Base-by-base conservation (phyloP, 2,888 invertebrate genomes). In the Uropetala carovei region DNA sequence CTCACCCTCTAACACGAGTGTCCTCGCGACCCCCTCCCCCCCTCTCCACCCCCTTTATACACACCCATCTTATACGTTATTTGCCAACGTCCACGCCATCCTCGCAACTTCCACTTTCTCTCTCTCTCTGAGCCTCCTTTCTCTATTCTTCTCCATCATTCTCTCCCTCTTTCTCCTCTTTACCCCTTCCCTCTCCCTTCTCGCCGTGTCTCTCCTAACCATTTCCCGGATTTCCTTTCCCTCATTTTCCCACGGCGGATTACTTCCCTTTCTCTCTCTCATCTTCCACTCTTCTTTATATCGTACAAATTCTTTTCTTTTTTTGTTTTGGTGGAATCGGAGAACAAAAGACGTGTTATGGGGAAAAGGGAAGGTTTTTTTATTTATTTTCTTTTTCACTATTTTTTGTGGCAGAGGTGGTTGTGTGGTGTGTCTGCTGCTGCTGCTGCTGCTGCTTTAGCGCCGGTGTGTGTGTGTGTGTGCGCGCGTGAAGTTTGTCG, bases 161-260 rank as follows among this genome's bases (percentile, higher is more conserved):
- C 11, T 57, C 64, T 56, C 14, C 27, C 64, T 68, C 89, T 68
- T 3, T 58, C 7, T n/a, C n/a, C n/a, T n/a, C n/a, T n/a, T 43
- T 43, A 13, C 81, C 60, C 30, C 30, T 8, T n/a, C 27, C 4
- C 10, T 13, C 7, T 11, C 5, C 64, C 43, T 4, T 56, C 83
- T 43, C 18, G 3, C 58, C 13, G n/a, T 22, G 14, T 18, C 75
- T 22, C 18, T 43, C 22, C 4, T 84, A n/a, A 59, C 86, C 59
- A n/a, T 60, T 60, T 18, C 22, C 89, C 68, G 89, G 68, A 89
- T 89, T 68, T 89, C 89, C 89, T n/a, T 89, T 68, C 89, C 43
- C 89, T 89, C 68, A 43, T 43, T 89, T 89, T 89, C 89, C 89
- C 89, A 89, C 89, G 89, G 30, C 30, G 89, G 64, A 64, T 89